Base-by-base conservation (phyloP, 1,140 invertebrate genomes). In the Tyrophagus putrescentiae region DNA sequence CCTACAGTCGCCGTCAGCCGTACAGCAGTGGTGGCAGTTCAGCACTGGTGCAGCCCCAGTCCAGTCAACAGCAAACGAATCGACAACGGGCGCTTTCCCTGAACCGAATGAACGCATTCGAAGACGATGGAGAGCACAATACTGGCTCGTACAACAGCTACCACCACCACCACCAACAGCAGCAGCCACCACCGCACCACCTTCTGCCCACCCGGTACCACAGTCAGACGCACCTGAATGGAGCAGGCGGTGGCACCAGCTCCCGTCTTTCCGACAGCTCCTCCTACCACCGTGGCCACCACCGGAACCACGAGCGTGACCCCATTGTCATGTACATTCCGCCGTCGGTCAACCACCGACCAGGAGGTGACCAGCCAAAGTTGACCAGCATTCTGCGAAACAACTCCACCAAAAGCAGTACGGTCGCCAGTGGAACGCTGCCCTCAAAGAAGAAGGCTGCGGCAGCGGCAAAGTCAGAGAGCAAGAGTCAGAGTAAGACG, bases 311-410 rank as follows among this genome's bases (percentile, higher is more conserved):
- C 28, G 57, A 59, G n/a, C 9, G 56, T n/a, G 62, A 63, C 27
- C 62, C 62, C 18, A 50, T 63, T 34, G 58, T 60, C 0, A 52
- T 63, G 32, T 63, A 61, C 25, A 60, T 63, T 32, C 62, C 62
- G 32, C 36, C n/a, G n/a, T n/a, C 58, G 4, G 50, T 63, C 13
- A 61, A 28, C 41, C 32, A 61, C 18, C 45, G 45, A 45, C 27
- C 31, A 21, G 21, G 23, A 7, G 29, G 32, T 25, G 32, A 32
- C 44, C 23, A 25, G 23, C 21, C 4, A 13, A 54, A n/a, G 28
- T 28, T 63, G 28, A 61, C 33, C 27, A 18, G 29, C 18, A 34
- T 63, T 27, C 39, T 39, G 27, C 1, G 53, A 29, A 60, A 41
- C 6, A 44, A 60, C 31, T 63, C 25, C 18, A 23, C 32, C 9